Evolutionary conservation across 2,113 vertebrate genomes (phyloP), one percentile per base, ranked within the genome.

Genomic region (Catharus bicknelli): DNA sequence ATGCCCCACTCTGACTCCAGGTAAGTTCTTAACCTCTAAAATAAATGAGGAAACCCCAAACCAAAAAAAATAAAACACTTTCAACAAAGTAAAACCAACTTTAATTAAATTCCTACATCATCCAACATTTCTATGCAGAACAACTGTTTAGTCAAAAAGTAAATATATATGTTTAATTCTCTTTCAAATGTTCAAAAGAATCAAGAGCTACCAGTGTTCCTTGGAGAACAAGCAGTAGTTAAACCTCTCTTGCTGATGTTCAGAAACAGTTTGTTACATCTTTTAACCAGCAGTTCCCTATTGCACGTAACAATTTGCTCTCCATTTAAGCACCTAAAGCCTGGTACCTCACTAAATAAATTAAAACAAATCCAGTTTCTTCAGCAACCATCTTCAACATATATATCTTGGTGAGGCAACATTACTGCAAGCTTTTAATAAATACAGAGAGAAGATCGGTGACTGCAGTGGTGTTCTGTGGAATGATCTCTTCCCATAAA

Each of bases 311-410:
- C 86, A 94, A 95, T 96, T 91, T 93, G 94, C 90, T 96, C 90
- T 95, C 97, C 91, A 77, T 91, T 96, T 96, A 97, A 97, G 97
- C 97, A 98, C 97, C 97, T 95, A 96, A 91, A 93, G 90, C 74
- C 95, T 89, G 97, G 97, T 98, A 98, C 97, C 97, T 98, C 95
- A 55, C 95, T 95, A 96, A 97, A 97, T 97, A 97, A 98, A 97
- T 98, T 97, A 97, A 97, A 96, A 93, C 76, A 97, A 97, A 95
- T 96, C 96, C 97, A 96, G 95, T 93, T 95, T 97, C 90, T 96
- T 95, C 93, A 95, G 84, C 95, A 97, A 94, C 77, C 91, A 96
- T 84, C 92, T 96, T 92, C 95, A 90, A 97, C 83, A 94, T 80
- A 90, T 32, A 88, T 77, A 95, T 73, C 92, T 76, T 88, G 86